Evolutionary conservation across 2,113 vertebrate genomes (phyloP).

Genomic region (Sylvietta virens): DNA sequence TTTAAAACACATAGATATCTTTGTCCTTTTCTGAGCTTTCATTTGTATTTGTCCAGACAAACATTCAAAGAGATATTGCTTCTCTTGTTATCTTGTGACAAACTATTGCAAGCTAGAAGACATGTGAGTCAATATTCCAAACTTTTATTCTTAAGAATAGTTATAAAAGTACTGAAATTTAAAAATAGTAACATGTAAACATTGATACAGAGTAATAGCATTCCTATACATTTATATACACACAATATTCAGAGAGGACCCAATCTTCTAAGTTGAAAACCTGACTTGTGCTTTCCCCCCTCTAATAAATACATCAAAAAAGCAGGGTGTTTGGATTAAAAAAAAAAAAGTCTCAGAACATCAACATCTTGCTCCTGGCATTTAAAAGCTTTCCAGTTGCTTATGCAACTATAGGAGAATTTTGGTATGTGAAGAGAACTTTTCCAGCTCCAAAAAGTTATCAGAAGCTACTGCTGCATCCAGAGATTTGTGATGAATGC

Average conservation of each 20-base stretch:
- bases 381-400: slow-evolving; percentile 71
- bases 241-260: slow-evolving; percentile 61
- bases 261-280: slow-evolving; percentile 69
- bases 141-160: slow-evolving; percentile 81
- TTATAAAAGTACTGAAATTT: slow-evolving; percentile 94
- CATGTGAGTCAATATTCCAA: slow-evolving; percentile 77
- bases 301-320: slow-evolving; percentile 63
- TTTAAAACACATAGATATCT: neutral
- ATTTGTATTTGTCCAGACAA: slow-evolving; percentile 64
- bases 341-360: slow-evolving; percentile 45
- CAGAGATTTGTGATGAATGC: slow-evolving; percentile 6
- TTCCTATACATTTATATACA: slow-evolving; percentile 77
- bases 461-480: slow-evolving; percentile 63
- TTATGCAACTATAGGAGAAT: slow-evolving; percentile 71
- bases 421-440: slow-evolving; percentile 80
- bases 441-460: slow-evolving; percentile 72
- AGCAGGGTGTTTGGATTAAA: neutral
- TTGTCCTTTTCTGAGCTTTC: slow-evolving; percentile 15
- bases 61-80: slow-evolving; percentile 83
- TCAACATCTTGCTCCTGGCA: slow-evolving; percentile 53
- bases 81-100: slow-evolving; percentile 66
- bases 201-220: slow-evolving; percentile 79
- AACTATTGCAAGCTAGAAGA: slow-evolving; percentile 83
- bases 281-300: slow-evolving; percentile 74
- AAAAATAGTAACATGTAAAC: slow-evolving; percentile 96